Evolutionary conservation across 1,140 invertebrate species (phyloP).

Genomic region (Caenorhabditis remanei): DNA sequence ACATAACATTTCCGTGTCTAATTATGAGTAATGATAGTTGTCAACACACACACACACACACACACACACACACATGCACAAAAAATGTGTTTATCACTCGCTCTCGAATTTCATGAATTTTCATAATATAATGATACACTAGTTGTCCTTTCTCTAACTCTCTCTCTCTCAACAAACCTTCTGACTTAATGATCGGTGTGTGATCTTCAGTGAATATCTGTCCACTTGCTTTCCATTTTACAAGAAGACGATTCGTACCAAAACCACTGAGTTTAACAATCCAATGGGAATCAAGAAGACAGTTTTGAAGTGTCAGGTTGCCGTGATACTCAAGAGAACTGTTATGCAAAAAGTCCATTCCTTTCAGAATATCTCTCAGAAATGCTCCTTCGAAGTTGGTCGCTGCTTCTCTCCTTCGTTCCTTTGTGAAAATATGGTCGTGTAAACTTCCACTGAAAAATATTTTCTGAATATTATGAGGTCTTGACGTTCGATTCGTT

Average conservation of each 20-base stretch:
- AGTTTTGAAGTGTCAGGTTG: constrained; percentile 60
- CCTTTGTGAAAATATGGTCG: constrained; percentile 59
- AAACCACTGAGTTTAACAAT: constrained; percentile 66
- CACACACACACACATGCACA: too few relatives aligned
- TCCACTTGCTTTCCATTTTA: constrained; percentile 56
- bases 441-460: constrained; percentile 63
- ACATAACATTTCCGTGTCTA: background rate
- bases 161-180: constrained; percentile 30
- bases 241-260: constrained; percentile 52
- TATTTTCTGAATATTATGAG: background rate
- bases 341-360: constrained; percentile 63
- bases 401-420: constrained; percentile 54
- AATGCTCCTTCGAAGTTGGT: constrained; percentile 65
- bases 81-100: background rate
- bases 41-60: too few relatives aligned
- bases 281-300: constrained; percentile 67
- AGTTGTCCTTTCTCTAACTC: constrained; percentile 36
- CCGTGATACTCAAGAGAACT: constrained; percentile 64
- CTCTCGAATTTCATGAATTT: constrained; percentile 4
- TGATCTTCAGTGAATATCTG: constrained; percentile 39
- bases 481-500: background rate
- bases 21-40: background rate
- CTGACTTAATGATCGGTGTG: constrained; percentile 26
- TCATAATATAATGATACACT: constrained; percentile 23
- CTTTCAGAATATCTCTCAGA: constrained; percentile 66